Conservation (phyloP, 2,113 vertebrate species). For the Halichoerus grypus region DNA sequence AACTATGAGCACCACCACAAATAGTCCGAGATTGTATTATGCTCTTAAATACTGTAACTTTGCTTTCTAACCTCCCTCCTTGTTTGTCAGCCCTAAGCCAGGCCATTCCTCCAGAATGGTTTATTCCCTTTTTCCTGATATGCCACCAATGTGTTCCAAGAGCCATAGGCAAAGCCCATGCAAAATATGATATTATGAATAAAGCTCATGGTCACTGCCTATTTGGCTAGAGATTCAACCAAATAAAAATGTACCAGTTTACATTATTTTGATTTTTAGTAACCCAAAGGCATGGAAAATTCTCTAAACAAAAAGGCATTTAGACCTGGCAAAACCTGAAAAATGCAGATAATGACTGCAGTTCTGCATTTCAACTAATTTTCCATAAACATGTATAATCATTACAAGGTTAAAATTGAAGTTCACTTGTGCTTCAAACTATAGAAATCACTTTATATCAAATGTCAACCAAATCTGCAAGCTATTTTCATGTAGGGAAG, state of each 20-base stretch:
- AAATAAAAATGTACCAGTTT: constrained; percentile 59
- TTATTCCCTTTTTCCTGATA: neutral
- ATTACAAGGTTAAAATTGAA: constrained; percentile 62
- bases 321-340: constrained; percentile 24
- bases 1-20: neutral
- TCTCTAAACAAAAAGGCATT: constrained; percentile 63
- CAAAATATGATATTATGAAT: constrained; percentile 28
- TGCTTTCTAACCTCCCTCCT: neutral
- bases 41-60: neutral
- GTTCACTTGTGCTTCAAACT: constrained; percentile 33
- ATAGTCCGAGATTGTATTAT: neutral
- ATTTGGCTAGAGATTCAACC: constrained; percentile 47
- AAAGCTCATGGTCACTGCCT: constrained; percentile 21
- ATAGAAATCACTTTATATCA: constrained; percentile 63
- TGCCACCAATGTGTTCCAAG: neutral
- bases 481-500: constrained; percentile 35
- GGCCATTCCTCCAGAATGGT: neutral
- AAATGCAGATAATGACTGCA: constrained; percentile 52
- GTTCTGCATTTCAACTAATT: constrained; percentile 68
- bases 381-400: constrained; percentile 63
- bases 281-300: constrained; percentile 69
- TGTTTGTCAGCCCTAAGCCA: neutral
- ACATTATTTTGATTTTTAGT: constrained; percentile 64
- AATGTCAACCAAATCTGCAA: constrained; percentile 59
- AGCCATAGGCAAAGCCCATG: neutral